These are phyloP conservation scores for Oegoconia quadripuncta DNA, from an alignment of 2,888 invertebrate genomes.

Conservation along the genomic window DNA sequence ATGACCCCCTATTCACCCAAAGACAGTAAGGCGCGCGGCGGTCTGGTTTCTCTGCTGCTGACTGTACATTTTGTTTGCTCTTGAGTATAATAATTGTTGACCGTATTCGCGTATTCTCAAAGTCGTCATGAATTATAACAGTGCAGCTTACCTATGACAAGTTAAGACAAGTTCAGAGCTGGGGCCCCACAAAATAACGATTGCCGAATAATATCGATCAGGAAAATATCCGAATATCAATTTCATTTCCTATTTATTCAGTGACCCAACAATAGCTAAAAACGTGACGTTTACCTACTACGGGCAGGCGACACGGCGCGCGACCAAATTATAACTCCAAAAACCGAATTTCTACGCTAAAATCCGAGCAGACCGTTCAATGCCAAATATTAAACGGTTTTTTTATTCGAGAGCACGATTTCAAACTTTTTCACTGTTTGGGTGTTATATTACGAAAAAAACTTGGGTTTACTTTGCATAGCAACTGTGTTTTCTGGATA, in stretches of 20 bases:
- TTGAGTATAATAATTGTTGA: too few relatives aligned
- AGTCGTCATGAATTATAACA: too few relatives aligned
- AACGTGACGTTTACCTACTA: constrained; percentile 47
- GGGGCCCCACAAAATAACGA: background rate
- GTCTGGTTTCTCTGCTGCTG: too few relatives aligned
- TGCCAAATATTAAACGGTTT: constrained; percentile 71
- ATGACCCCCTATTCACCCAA: too few relatives aligned
- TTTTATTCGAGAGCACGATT: constrained; percentile 63
- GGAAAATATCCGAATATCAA: constrained; percentile 30
- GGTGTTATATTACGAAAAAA: constrained; percentile 72
- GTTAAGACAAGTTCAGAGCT: too few relatives aligned
- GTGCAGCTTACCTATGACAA: too few relatives aligned
- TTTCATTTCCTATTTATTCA: constrained; percentile 35
- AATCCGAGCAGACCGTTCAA: constrained; percentile 59
- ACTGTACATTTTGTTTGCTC: too few relatives aligned
- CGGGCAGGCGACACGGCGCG: constrained; percentile 29
- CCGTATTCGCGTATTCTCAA: too few relatives aligned
- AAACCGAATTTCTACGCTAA: constrained; percentile 58
- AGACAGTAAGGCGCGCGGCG: too few relatives aligned
- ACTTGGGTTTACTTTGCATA: constrained; percentile 21
- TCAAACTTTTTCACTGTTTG: constrained; percentile 64
- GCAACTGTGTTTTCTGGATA: constrained; percentile 23
- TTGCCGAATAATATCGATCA: constrained; percentile 13
- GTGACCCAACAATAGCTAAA: constrained; percentile 30
- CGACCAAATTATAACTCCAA: constrained; percentile 46